Evolutionary conservation across 2,888 invertebrate genomes (phyloP).

Genomic region (Philopedon plagiatum): DNA sequence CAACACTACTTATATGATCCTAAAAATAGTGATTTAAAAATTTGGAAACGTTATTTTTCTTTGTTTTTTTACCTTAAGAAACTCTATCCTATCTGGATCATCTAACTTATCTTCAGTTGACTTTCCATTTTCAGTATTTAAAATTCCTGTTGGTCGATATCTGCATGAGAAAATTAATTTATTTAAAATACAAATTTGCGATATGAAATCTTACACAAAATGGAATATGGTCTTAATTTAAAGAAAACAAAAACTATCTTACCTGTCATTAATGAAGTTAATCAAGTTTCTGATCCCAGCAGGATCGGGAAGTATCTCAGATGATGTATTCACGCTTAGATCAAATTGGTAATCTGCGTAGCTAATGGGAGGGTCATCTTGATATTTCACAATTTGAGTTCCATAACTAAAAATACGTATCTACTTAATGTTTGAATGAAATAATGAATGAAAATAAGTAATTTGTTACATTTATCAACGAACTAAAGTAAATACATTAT

Average conservation of each 20-base stretch:
- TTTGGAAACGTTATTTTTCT: background rate
- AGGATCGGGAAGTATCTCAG: background rate
- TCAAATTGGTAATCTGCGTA: background rate
- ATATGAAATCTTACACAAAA: no score
- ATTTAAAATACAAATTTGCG: no score
- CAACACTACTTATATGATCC: background rate
- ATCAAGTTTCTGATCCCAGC: slow-evolving; percentile 3
- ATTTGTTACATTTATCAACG: no score
- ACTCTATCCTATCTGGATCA: slow-evolving; percentile 71
- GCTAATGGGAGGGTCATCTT: slow-evolving; percentile 7
- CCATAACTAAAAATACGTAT: slow-evolving; percentile 16
- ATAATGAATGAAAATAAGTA: no score
- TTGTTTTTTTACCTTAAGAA: slow-evolving; percentile 65
- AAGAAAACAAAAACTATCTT: no score
- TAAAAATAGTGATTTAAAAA: background rate
- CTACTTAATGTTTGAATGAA: no score
- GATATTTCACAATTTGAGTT: slow-evolving; percentile 1
- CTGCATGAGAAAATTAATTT: no score
- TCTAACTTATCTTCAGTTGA: slow-evolving; percentile 67
- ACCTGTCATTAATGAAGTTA: slow-evolving; percentile 21
- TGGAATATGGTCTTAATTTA: no score
- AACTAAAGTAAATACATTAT: no score
- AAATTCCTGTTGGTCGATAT: slow-evolving; percentile 71
- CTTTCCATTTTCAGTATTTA: slow-evolving; percentile 75
- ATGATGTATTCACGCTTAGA: background rate